Conservation (phyloP, 2,113 vertebrate species). For the Anser cygnoides region DNA sequence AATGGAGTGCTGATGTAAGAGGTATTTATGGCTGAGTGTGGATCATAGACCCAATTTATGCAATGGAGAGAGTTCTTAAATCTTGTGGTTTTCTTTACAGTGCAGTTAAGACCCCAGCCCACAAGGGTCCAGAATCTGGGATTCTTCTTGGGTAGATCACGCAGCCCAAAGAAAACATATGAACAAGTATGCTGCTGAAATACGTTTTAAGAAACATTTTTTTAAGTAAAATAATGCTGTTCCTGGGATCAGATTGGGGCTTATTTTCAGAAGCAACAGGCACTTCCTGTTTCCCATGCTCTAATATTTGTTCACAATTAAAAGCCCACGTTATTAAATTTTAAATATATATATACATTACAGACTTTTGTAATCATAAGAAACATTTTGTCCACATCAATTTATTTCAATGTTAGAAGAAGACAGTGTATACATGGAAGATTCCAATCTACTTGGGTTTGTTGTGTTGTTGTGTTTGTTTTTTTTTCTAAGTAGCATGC, state of each 20-base stretch:
- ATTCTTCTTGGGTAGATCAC: background rate
- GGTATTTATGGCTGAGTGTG: background rate
- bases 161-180: background rate
- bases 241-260: background rate
- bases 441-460: background rate
- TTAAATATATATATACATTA: background rate
- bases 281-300: background rate
- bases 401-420: background rate
- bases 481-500: background rate
- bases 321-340: background rate
- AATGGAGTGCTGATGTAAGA: background rate
- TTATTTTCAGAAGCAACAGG: background rate
- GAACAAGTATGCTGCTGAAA: background rate
- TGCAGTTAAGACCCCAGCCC: background rate
- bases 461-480: background rate
- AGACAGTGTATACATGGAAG: background rate
- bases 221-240: background rate
- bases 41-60: background rate
- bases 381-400: background rate
- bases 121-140: background rate
- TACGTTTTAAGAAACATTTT: background rate
- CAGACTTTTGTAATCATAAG: background rate
- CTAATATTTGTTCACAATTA: background rate
- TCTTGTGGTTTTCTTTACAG: background rate
- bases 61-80: background rate